Conservation (phyloP, 2,888 invertebrate genomes). For the Chloromyia formosa region DNA sequence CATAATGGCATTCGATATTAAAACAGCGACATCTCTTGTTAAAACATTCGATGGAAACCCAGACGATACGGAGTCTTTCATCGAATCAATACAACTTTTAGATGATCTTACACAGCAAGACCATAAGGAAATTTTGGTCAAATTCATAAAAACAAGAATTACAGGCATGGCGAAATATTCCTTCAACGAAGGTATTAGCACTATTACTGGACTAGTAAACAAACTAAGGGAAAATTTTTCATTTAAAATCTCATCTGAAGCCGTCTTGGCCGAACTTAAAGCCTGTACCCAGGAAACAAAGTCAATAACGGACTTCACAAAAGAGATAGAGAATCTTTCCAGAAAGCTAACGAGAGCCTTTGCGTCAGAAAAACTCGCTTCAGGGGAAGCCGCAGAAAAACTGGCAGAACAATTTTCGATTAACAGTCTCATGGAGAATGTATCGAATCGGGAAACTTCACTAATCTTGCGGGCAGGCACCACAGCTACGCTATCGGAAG, state of each 20-base stretch:
- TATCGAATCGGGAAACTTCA: conserved; percentile 15
- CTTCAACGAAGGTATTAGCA: not conserved
- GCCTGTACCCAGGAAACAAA: not conserved
- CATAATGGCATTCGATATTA: conserved; percentile 35
- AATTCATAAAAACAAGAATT: conserved; percentile 35
- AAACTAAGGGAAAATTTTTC: conserved; percentile 17
- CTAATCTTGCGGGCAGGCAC: conserved; percentile 19
- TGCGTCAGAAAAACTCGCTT: conserved; percentile 19
- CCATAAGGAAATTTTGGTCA: conserved; percentile 13
- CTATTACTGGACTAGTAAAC: not conserved
- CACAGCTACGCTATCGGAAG: not conserved
- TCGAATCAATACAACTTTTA: conserved; percentile 33
- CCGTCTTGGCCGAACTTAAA: conserved; percentile 5
- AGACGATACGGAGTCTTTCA: conserved; percentile 29
- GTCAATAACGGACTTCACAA: conserved; percentile 2
- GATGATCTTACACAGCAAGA: conserved; percentile 14
- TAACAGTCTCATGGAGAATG: not conserved
- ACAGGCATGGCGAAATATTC: conserved; percentile 17
- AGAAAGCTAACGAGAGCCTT: conserved; percentile 14
- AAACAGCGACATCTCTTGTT: conserved; percentile 28
- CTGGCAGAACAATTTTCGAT: conserved; percentile 1
- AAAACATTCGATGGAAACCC: conserved; percentile 11
- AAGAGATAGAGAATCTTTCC: conserved; percentile 4
- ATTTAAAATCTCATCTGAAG: conserved; percentile 22
- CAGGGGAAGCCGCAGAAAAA: conserved; percentile 7